Base-by-base conservation (phyloP, 2,888 invertebrate species). In the Sialis fuliginosa region DNA sequence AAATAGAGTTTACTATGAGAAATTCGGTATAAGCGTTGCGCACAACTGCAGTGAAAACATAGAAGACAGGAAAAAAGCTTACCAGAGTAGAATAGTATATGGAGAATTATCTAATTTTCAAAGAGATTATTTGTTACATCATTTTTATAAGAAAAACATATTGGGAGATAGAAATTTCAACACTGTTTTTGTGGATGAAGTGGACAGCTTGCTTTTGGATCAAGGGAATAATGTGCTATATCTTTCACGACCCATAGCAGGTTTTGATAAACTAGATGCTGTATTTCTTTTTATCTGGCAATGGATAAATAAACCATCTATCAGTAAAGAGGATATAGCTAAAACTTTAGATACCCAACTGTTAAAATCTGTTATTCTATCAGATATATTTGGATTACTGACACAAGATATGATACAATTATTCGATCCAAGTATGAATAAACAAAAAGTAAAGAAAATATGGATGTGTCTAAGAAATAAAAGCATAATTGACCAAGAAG, bases 141-240 rank as follows among this genome's bases (percentile, higher is more conserved):
- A 37, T 9, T 49, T 49, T 41, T 45, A 48, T 39, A 45, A 45
- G 32, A 41, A 33, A 30, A 47, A 40, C 10, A 42, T 47, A 8
- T 43, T 43, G 35, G 35, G 39, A 6, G 33, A 44, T 9, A 39
- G 49, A 42, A 41, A 31, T 35, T 48, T 47, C 39, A 45, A 45
- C 8, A 34, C 33, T 6, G 48, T 48, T 5, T 39, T 49, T 33
- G 12, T 49, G 9, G 49, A 49, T 34, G 49, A 49, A 45, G 49
- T 49, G 10, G 49, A 49, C 31, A 49, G 45, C 39, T 45, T 49
- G 47, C 22, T 49, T 10, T 39, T 49, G 8, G 49, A 49, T 39
- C 45, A 48, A 34, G 45, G 48, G 10, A 48, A 43, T 9, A 42
- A 49, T 48, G 48, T 48, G 35, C 48, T 45, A 0, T 48, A 48